Evolutionary conservation across 2,113 vertebrate genomes (phyloP).

Genomic region (Pelobates fuscus): DNA sequence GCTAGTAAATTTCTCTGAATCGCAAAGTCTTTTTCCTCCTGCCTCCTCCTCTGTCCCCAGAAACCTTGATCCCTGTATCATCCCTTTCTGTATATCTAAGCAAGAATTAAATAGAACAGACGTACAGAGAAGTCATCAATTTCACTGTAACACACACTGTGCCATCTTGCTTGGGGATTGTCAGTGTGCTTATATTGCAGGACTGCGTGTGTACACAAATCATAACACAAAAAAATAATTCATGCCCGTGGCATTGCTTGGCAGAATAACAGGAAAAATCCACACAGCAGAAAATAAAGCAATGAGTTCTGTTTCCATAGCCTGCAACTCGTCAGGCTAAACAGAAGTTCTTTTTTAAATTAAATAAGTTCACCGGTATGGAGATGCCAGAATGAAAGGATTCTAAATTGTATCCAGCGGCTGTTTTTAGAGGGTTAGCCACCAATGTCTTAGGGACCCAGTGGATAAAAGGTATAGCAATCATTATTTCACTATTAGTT

Average conservation of each 20-base stretch:
- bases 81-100: not conserved
- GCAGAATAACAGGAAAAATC: constrained; percentile 24
- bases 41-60: not conserved
- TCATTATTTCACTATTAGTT: too few relatives aligned
- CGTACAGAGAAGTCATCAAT: not conserved
- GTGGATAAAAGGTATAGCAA: too few relatives aligned
- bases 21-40: too few relatives aligned
- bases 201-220: constrained; percentile 10
- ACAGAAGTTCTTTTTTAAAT: not conserved
- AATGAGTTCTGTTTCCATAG: not conserved
- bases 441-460: too few relatives aligned
- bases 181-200: constrained; percentile 21
- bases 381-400: too few relatives aligned
- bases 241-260: constrained; percentile 12
- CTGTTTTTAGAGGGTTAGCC: too few relatives aligned
- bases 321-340: constrained; percentile 14
- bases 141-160: not conserved
- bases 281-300: not conserved
- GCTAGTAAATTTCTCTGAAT: not conserved
- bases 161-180: constrained; percentile 10
- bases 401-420: too few relatives aligned
- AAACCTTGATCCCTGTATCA: not conserved
- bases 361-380: not conserved
- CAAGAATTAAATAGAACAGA: not conserved
- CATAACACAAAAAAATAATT: constrained; percentile 27